Percentiles rank a stretch among this genome's conserved stretches.
phyloP scores from a whole-genome alignment of 2,797 vertebrate genomes.

The Cercopithecus hamlyni region DNA sequence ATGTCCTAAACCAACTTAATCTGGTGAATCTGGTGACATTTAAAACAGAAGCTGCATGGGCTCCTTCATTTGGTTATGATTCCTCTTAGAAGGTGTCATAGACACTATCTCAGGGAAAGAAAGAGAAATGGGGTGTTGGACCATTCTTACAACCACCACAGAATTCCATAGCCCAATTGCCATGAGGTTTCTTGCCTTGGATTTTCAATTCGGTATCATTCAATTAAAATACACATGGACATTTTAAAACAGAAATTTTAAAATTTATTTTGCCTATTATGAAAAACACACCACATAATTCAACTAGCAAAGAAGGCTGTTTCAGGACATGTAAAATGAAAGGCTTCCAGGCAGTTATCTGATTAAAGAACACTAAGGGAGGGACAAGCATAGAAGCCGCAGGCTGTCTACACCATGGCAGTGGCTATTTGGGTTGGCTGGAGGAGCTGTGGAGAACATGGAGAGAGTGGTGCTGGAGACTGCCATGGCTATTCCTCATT shows the following conservation, averaged over 20 bases:
- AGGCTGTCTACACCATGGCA: rapidly evolving
- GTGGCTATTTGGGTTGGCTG: rapidly evolving
- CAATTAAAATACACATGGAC: background rate
- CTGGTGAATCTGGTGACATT: background rate
- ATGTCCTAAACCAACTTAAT: background rate
- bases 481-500: background rate
- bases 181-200: background rate
- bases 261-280: background rate
- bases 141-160: background rate
- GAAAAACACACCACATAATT: background rate
- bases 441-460: background rate
- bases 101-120: background rate
- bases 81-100: background rate
- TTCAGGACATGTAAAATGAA: background rate
- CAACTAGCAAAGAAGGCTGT: background rate
- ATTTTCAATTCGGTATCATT: background rate
- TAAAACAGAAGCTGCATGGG: background rate
- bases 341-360: background rate
- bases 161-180: background rate
- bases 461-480: background rate
- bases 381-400: rapidly evolving
- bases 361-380: background rate
- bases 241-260: too few relatives aligned
- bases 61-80: background rate
- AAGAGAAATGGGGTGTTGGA: background rate